phyloP scores from a whole-genome alignment of 1,140 invertebrate species.

The Campoletis sonorensis region DNA sequence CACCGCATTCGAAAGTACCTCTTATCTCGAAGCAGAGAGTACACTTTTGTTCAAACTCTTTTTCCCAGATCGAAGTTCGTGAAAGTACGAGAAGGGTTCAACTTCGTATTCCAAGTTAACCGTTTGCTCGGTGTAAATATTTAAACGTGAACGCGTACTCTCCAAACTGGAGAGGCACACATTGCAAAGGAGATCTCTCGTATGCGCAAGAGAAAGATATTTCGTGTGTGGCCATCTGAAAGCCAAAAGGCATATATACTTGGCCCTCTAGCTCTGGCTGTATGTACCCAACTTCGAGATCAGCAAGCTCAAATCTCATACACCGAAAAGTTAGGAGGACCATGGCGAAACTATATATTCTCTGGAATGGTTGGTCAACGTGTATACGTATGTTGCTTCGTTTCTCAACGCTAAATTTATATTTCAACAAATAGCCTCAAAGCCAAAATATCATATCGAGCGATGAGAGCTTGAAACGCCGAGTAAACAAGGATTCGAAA shows the following conservation, averaged over 20 bases:
- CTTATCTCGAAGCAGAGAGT: not conserved
- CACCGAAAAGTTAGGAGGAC: conserved; percentile 27
- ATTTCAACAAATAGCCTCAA: not conserved
- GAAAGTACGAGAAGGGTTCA: conserved; percentile 16
- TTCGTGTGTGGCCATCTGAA: conserved; percentile 2
- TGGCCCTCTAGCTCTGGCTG: conserved; percentile 26
- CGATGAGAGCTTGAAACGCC: not conserved
- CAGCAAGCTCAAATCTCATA: conserved; percentile 24
- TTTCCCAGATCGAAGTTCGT: not conserved
- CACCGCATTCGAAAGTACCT: no score
- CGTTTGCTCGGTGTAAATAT: conserved; percentile 65
- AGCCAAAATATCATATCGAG: not conserved
- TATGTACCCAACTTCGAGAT: not conserved
- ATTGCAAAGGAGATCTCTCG: not conserved
- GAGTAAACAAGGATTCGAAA: not conserved
- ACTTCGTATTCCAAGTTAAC: conserved; percentile 54
- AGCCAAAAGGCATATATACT: conserved; percentile 22
- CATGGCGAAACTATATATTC: not conserved
- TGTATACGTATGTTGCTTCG: not conserved
- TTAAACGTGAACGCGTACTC: conserved; percentile 54
- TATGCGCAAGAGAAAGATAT: not conserved
- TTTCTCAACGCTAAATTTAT: not conserved
- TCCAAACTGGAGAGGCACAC: conserved; percentile 37
- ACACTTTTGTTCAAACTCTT: conserved; percentile 1
- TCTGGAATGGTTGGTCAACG: not conserved